Evolutionary conservation across 1,140 invertebrate genomes (phyloP), one percentile per base, ranked within the genome.

Genomic region (Dinoponera quadriceps): DNA sequence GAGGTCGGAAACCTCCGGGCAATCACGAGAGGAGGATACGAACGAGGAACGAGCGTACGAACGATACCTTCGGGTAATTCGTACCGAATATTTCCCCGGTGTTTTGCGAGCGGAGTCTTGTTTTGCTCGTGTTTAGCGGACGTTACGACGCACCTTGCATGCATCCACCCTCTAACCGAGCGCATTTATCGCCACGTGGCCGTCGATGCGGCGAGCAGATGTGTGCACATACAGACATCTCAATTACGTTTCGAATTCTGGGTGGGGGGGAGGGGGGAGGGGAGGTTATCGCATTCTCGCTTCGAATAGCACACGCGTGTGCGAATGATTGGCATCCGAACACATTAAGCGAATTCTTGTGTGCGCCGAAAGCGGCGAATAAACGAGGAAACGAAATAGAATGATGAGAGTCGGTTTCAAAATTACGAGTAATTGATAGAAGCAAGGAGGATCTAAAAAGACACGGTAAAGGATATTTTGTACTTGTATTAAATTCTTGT

Each of bases 141-240:
- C 48, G 16, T 85, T 68, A 73, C 57, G 63, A 49, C 63, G 63
- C 69, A 71, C 69, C 38, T 68, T 27, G 33, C 13, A 38, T 16
- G 16, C 29, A 5, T 3, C 29, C 5, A 33, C 49, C 16, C n/a
- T 14, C 51, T 4, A n/a, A 48, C 22, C 13, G 49, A 71, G 57
- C 74, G 71, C 80, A 73, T 83, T 83, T 86, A 87, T 49, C 71
- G 84, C 54, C 85, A 83, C 80, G 72, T 83, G 85, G 63, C 72
- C 60, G 27, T n/a, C 49, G 51, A 85, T 75, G 38, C 48, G 14
- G 65, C 55, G 55, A 75, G 75, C 33, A 51, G 60, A 57, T 60
- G 59, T 71, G 71, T 49, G 22, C 18, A 20, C 14, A 16, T n/a
- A 44, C 80, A 59, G 27, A 48, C 51, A 49, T 86, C 69, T 85